A percentile compares a stretch with the other conserved stretches of the same genome.
phyloP scores from a whole-genome alignment of 2,797 vertebrate species.

The Petrocephalus schoutedeni region DNA sequence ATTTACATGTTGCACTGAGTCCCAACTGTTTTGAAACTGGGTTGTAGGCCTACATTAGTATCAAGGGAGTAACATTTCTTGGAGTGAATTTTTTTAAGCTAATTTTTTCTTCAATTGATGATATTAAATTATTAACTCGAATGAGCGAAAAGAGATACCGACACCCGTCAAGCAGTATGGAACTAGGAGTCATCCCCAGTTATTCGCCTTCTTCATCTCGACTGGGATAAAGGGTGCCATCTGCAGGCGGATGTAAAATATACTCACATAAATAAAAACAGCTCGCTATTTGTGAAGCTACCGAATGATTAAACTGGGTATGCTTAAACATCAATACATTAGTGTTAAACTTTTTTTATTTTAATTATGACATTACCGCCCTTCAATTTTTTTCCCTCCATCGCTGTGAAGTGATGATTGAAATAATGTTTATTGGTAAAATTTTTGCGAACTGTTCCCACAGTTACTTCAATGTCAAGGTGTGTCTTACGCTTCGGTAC shows the following conservation, averaged over 20 bases:
- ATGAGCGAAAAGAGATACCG: not conserved
- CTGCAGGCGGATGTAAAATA: conserved; percentile 4
- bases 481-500: not conserved
- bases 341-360: not conserved
- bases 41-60: not conserved
- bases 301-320: not conserved
- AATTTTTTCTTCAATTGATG: not conserved
- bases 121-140: not conserved
- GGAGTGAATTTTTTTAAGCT: not conserved
- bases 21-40: too few relatives aligned
- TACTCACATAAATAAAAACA: not conserved
- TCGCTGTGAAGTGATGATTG: not conserved
- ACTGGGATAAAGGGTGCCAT: not conserved
- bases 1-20: too few relatives aligned
- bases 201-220: not conserved
- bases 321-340: not conserved
- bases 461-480: not conserved
- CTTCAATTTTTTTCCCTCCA: not conserved
- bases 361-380: not conserved
- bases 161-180: not conserved
- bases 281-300: not conserved
- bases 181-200: not conserved
- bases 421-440: not conserved
- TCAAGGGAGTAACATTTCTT: not conserved
- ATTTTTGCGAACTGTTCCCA: not conserved